Percentiles rank a stretch among this genome's conserved stretches.
Evolutionary conservation across 2,888 invertebrate genomes (phyloP).

Genomic region (Falcaria lacertinaria): DNA sequence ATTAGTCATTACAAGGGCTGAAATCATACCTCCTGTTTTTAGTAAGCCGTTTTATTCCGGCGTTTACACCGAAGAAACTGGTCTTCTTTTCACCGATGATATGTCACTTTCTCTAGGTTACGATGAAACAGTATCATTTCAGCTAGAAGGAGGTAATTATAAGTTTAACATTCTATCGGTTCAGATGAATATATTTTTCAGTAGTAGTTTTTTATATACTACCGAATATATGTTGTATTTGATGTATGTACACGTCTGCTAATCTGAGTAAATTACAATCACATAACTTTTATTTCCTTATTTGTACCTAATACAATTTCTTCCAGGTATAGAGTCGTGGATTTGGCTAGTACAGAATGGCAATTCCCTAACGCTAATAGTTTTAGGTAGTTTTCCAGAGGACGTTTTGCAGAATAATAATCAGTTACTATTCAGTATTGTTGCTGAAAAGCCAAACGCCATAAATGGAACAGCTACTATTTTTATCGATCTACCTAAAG

Average conservation of each 20-base stretch:
- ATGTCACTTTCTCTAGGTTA: constrained; percentile 37
- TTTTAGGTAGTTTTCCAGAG: constrained; percentile 17
- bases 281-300: too few species aligned
- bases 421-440: constrained; percentile 30
- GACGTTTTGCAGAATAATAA: constrained; percentile 24
- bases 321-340: constrained; percentile 24
- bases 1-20: background rate
- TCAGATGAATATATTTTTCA: too few species aligned
- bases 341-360: constrained; percentile 17
- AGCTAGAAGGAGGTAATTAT: constrained; percentile 38
- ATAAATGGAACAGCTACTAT: constrained; percentile 27
- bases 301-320: too few species aligned
- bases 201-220: too few species aligned
- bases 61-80: constrained; percentile 25
- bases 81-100: constrained; percentile 28
- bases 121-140: constrained; percentile 38
- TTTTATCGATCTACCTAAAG: constrained; percentile 34
- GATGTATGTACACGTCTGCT: too few species aligned
- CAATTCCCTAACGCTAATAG: constrained; percentile 15
- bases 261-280: too few species aligned
- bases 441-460: constrained; percentile 26
- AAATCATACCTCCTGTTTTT: constrained; percentile 27
- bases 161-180: too few species aligned
- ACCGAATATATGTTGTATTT: too few species aligned
- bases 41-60: constrained; percentile 41